Conservation (phyloP, 1,140 invertebrate genomes). For the Palaemon carinicauda region DNA sequence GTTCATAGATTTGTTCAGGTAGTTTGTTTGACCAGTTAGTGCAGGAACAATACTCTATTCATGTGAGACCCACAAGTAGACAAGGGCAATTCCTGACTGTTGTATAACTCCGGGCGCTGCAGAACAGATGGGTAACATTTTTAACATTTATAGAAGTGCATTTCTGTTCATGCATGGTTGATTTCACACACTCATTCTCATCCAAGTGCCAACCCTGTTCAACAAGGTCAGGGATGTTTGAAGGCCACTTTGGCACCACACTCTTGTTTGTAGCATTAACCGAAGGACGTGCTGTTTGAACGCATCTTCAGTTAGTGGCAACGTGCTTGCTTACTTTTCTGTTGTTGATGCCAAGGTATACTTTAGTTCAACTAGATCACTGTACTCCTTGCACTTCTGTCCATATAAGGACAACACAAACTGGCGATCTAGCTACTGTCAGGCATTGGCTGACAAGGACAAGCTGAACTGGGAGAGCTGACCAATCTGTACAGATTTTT, state of each 20-base stretch:
- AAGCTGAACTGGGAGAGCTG: constrained; percentile 15
- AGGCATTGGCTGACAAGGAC: constrained; percentile 5
- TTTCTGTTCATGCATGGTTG: too few species aligned
- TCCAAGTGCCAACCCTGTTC: not conserved
- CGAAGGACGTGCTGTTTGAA: constrained; percentile 20
- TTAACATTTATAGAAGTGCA: too few species aligned
- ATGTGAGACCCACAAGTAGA: constrained; percentile 11
- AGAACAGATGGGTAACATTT: constrained; percentile 28
- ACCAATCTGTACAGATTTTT: not conserved
- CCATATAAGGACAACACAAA: constrained; percentile 23
- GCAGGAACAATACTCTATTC: too few species aligned
- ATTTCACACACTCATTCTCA: not conserved
- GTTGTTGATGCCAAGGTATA: constrained; percentile 24
- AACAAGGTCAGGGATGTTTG: not conserved
- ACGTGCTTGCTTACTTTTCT: constrained; percentile 11
- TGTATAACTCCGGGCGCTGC: not conserved
- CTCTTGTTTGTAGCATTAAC: not conserved
- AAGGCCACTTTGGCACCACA: constrained; percentile 5
- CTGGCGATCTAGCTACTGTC: not conserved
- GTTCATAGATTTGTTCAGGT: constrained; percentile 8
- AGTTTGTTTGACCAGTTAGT: too few species aligned
- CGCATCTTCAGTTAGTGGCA: constrained; percentile 16
- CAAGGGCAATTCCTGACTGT: constrained; percentile 10
- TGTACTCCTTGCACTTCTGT: constrained; percentile 6
- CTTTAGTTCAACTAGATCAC: constrained; percentile 14